Evolutionary conservation across 1,140 invertebrate species (phyloP).

Genomic region (Chironomus striatipennis): DNA sequence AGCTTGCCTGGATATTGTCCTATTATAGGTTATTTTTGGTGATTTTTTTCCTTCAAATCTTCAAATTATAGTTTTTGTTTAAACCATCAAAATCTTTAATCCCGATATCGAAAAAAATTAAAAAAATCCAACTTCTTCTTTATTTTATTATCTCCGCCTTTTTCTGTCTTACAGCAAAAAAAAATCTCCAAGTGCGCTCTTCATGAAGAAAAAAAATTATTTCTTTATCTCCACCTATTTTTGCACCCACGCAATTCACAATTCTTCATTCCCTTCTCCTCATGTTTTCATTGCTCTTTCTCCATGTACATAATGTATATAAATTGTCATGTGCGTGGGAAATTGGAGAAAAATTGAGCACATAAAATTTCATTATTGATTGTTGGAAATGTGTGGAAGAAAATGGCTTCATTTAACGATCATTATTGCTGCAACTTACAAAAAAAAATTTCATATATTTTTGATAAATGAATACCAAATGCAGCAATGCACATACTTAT

Average conservation of each 20-base stretch:
- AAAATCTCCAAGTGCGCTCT: not conserved
- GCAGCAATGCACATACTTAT: not conserved
- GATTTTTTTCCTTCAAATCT: too few relatives aligned
- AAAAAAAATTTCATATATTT: not conserved
- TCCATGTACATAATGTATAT: not conserved
- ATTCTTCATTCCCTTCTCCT: not conserved
- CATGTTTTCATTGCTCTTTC: not conserved
- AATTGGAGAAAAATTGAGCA: not conserved
- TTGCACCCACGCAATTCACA: not conserved
- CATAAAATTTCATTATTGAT: not conserved
- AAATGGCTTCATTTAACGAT: not conserved
- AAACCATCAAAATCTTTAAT: too few relatives aligned
- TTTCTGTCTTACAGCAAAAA: not conserved
- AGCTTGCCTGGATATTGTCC: too few relatives aligned
- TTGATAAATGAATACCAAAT: conserved; percentile 14
- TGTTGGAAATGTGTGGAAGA: not conserved
- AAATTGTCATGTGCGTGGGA: not conserved
- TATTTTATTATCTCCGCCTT: conserved; percentile 13
- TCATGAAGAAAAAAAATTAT: too few relatives aligned
- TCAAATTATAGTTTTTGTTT: too few relatives aligned
- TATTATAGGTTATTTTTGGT: too few relatives aligned
- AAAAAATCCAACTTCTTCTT: not conserved
- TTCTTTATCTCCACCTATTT: not conserved
- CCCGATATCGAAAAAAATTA: not conserved
- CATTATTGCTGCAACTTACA: not conserved